Percentiles rank a stretch among this genome's conserved stretches.
Conservation (phyloP, 2,797 vertebrate genomes). For the Craterocephalus amniculus region DNA sequence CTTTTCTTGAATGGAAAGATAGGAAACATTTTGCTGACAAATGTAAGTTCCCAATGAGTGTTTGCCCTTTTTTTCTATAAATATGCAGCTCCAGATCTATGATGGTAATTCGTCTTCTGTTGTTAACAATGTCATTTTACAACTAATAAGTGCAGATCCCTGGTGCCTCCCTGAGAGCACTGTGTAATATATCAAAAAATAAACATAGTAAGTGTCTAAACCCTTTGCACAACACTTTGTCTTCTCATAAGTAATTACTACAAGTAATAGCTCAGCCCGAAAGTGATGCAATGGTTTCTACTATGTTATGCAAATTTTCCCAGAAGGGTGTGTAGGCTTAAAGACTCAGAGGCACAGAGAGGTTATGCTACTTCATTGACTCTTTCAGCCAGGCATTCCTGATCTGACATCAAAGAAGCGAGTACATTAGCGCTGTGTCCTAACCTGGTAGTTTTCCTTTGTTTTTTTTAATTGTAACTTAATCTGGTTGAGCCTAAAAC, state of each 20-base stretch:
- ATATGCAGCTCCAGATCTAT: not conserved
- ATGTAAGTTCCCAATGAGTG: not conserved
- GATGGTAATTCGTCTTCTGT: not conserved
- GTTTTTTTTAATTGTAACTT: not conserved
- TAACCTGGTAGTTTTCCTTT: not conserved
- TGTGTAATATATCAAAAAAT: too few relatives aligned
- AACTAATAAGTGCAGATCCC: too few relatives aligned
- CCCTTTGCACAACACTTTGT: too few relatives aligned
- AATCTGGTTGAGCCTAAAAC: not conserved
- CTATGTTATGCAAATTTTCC: not conserved
- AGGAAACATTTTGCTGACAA: too few relatives aligned
- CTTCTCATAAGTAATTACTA: too few relatives aligned
- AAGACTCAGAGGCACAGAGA: not conserved
- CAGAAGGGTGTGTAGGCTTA: not conserved
- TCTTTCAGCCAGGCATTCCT: not conserved
- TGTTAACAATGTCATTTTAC: not conserved
- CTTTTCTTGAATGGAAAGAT: too few relatives aligned
- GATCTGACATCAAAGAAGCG: not conserved
- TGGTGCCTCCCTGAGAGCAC: too few relatives aligned
- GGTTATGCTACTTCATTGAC: not conserved
- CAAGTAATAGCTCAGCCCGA: too few relatives aligned
- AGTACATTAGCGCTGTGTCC: too few relatives aligned
- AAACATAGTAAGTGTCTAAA: too few relatives aligned
- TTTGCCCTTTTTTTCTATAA: not conserved
- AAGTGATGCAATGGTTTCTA: not conserved